Conservation (phyloP, 2,888 invertebrate genomes). For the Crossocerus cetratus region DNA sequence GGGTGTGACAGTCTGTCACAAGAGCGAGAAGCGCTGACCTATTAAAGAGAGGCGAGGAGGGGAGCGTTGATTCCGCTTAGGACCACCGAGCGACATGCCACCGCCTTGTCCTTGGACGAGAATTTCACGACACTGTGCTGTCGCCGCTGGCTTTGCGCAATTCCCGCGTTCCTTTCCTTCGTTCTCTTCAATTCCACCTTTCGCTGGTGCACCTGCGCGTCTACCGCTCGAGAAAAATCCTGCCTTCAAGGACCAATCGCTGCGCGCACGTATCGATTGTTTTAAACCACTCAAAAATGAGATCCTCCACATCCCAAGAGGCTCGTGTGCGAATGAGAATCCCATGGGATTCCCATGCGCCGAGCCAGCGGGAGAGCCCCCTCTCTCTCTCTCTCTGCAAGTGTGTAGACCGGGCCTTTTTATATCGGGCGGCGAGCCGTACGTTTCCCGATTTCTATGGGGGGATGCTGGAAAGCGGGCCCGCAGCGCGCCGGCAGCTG, state of each 20-base stretch:
- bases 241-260: too few species aligned
- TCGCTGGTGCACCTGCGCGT: conserved; percentile 46
- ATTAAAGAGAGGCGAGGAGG: too few species aligned
- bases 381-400: too few species aligned
- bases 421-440: conserved; percentile 30
- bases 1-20: conserved; percentile 7
- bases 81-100: too few species aligned
- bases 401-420: conserved; percentile 22
- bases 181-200: conserved; percentile 20
- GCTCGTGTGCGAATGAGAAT: conserved; percentile 32
- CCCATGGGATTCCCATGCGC: conserved; percentile 40
- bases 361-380: conserved; percentile 7
- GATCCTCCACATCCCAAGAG: neutral
- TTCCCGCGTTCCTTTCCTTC: conserved; percentile 26
- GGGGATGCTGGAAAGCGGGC: conserved; percentile 30
- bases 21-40: conserved; percentile 23
- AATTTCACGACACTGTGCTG: conserved; percentile 56
- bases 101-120: conserved; percentile 53
- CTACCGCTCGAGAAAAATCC: too few species aligned
- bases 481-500: conserved; percentile 53
- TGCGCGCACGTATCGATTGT: too few species aligned
- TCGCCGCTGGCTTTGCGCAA: conserved; percentile 47
- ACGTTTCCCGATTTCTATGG: conserved; percentile 59
- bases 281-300: too few species aligned
- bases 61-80: conserved; percentile 30